These are phyloP conservation scores for Drosophila helvetica DNA, from an alignment of 2,888 invertebrate species.

Conservation along the genomic window DNA sequence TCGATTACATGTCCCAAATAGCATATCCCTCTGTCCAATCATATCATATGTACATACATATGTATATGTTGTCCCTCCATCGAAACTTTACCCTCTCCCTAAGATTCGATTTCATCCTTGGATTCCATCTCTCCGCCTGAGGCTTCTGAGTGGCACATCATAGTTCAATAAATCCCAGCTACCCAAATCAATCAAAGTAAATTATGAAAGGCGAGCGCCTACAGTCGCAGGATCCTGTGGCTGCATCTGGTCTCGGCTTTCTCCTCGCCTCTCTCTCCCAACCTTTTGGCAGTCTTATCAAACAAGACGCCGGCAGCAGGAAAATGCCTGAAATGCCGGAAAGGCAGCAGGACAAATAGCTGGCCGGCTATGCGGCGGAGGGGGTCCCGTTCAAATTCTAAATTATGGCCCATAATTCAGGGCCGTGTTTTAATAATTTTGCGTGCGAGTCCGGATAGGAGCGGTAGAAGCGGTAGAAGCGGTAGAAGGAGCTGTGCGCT, in stretches of 20 bases:
- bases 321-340: neutral
- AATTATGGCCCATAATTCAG: conserved; percentile 55
- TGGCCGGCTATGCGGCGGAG: too few relatives aligned
- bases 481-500: conserved; percentile 27
- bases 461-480: neutral
- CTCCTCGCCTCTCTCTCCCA: conserved; percentile 1
- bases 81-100: neutral
- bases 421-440: conserved; percentile 45
- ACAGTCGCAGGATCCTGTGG: conserved; percentile 4
- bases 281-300: conserved; percentile 20
- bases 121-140: neutral
- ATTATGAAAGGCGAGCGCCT: conserved; percentile 1
- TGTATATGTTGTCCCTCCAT: too few relatives aligned
- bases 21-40: neutral
- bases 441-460: conserved; percentile 31
- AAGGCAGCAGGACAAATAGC: conserved; percentile 8
- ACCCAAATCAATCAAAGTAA: conserved; percentile 38
- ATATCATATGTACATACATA: too few relatives aligned
- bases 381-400: conserved; percentile 35
- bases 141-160: neutral
- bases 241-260: conserved; percentile 24
- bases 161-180: conserved; percentile 20
- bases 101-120: neutral
- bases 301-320: neutral
- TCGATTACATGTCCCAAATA: neutral